Base-by-base conservation (phyloP, 2,888 invertebrate genomes). In the Polymixis lichenea region DNA sequence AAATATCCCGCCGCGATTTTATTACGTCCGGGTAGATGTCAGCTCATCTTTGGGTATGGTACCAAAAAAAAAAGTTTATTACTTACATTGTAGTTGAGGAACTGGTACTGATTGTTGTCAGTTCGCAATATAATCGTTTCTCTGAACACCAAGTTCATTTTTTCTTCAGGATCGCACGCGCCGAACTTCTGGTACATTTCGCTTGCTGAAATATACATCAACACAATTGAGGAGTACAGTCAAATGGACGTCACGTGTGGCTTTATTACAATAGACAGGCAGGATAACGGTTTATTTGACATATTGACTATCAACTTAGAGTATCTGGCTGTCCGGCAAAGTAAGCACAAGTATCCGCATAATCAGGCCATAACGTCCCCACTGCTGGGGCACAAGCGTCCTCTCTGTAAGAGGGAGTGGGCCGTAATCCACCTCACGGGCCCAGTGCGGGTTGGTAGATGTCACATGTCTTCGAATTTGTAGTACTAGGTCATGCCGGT, bases 61-160 rank as follows among this genome's bases (percentile, higher is more conserved):
- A 13, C 6, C 13, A 43, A 19, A 38, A 22, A 22, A 28, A 32
- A 4, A 0, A 46, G 7, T 9, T 0, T 32, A 22, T 8, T n/a
- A 87, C 93, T 89, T 43, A 94, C 95, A 78, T 95, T 95, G 77
- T 95, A 95, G 0, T 87, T 92, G 11, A 94, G 32, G 72, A 90
- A 93, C 78, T 95, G 93, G 74, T 88, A 92, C 82, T 91, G 90
- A 25, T 75, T 86, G 84, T 93, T 94, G 83, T 93, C 92, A 0
- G 95, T 93, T 0, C 87, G 66, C 51, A 95, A 66, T 0, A 71
- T 19, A 2, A 95, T 87, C 32, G 75, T n/a, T 32, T 95, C 95
- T 6, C 95, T 86, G 82, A 89, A 95, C 0, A 94, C 38, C 17
- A 93, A 80, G 61, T 92, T 92, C 0, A 76, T 15, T 70, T 90